Percentiles rank a stretch among this genome's conserved stretches.
phyloP scores from a whole-genome alignment of 2,888 invertebrate genomes.

The Acanthosepion lycidas region DNA sequence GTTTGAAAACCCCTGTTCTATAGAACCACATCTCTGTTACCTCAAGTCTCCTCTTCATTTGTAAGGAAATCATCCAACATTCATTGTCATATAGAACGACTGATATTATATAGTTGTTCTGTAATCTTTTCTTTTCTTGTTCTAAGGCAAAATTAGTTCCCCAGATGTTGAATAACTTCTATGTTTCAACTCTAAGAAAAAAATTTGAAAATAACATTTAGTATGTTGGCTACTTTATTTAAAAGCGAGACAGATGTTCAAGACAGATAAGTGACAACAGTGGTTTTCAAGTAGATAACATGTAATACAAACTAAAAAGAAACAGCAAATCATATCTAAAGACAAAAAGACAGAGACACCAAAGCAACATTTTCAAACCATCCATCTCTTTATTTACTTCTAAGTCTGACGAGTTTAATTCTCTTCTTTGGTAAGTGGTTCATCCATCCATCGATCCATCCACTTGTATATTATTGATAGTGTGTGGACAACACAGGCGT shows the following conservation, averaged over 20 bases:
- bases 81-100: too few species aligned
- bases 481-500: not conserved
- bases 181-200: too few species aligned
- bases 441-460: not conserved
- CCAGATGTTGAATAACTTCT: too few species aligned
- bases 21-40: too few species aligned
- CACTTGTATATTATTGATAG: not conserved
- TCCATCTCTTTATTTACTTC: not conserved
- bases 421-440: not conserved
- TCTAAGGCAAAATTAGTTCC: too few species aligned
- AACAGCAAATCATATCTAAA: not conserved
- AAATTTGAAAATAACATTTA: too few species aligned
- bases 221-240: not conserved
- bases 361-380: not conserved
- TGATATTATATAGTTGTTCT: too few species aligned
- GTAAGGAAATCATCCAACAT: too few species aligned
- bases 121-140: too few species aligned
- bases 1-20: too few species aligned
- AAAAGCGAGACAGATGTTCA: not conserved
- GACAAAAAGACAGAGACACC: not conserved
- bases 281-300: not conserved
- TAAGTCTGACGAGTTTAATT: not conserved
- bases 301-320: not conserved
- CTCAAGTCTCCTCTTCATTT: too few species aligned
- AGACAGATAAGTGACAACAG: not conserved